A percentile compares a stretch with the other conserved stretches of the same genome.
Evolutionary conservation across 2,113 vertebrate species (phyloP).

Genomic region (Ornithorhynchus anatinus): DNA sequence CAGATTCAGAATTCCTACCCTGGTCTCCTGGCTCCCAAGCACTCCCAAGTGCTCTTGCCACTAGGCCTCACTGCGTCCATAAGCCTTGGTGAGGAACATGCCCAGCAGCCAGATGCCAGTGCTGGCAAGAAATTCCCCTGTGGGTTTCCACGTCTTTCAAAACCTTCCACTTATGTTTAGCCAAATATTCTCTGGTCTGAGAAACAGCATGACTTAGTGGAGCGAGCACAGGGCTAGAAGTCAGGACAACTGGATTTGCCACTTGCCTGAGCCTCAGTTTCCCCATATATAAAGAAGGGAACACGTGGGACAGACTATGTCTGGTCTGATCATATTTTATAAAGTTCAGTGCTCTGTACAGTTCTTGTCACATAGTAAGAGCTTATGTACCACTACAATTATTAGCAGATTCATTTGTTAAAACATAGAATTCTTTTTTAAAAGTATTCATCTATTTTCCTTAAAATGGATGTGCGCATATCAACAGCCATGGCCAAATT

Average conservation of each 20-base stretch:
- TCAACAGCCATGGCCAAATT: too few relatives aligned
- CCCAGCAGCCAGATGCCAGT: constrained; percentile 35
- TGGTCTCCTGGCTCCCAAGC: too few relatives aligned
- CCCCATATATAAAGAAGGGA: background rate
- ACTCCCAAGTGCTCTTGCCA: too few relatives aligned
- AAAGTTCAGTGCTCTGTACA: background rate
- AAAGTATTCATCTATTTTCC: too few relatives aligned
- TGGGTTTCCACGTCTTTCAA: constrained; percentile 21
- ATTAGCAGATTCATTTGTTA: too few relatives aligned
- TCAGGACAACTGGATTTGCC: constrained; percentile 10
- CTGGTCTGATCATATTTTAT: background rate
- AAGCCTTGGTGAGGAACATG: constrained; percentile 26
- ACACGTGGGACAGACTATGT: background rate
- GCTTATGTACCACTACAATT: too few relatives aligned
- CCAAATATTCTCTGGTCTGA: background rate
- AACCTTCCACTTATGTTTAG: background rate
- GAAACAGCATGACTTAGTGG: background rate
- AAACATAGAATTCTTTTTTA: too few relatives aligned
- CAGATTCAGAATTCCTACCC: constrained; percentile 20
- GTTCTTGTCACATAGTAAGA: too few relatives aligned
- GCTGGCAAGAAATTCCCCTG: constrained; percentile 5
- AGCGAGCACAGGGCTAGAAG: too few relatives aligned
- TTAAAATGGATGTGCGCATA: too few relatives aligned
- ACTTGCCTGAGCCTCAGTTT: background rate
- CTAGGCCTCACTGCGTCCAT: too few relatives aligned